phyloP scores from a whole-genome alignment of 2,113 vertebrate species.

The Heterochromis multidens region DNA sequence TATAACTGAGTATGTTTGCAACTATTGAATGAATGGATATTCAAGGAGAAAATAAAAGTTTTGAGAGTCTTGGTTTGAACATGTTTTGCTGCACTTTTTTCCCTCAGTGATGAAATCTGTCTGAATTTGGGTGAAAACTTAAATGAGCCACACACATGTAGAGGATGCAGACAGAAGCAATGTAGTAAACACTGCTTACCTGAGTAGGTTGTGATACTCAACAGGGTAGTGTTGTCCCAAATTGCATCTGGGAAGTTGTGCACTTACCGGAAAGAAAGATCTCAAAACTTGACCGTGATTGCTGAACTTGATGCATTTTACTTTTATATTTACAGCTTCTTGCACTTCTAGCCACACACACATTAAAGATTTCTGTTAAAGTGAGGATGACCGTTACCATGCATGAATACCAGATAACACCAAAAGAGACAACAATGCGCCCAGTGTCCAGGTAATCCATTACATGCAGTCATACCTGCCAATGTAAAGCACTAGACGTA shows the following conservation, averaged over 20 bases:
- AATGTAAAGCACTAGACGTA: neutral
- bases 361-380: neutral
- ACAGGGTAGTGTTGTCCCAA: neutral
- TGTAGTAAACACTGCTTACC: accelerated
- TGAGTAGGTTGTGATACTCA: neutral
- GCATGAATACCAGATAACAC: neutral
- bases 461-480: neutral
- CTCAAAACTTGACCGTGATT: neutral
- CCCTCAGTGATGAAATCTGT: neutral
- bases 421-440: neutral
- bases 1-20: conserved; percentile 19
- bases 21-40: conserved; percentile 11
- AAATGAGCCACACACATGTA: neutral
- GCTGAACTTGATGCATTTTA: neutral
- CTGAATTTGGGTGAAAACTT: neutral
- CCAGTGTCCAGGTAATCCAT: neutral
- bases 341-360: neutral
- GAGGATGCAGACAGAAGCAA: neutral
- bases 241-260: neutral
- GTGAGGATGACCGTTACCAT: neutral
- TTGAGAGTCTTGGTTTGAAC: neutral
- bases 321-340: neutral
- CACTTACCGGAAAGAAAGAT: neutral
- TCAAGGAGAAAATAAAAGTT: conserved; percentile 22
- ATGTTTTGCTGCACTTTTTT: neutral